A percentile compares a stretch with the other conserved stretches of the same genome.
phyloP scores from a whole-genome alignment of 1,140 invertebrate species.

The Scaptomyza montana region DNA sequence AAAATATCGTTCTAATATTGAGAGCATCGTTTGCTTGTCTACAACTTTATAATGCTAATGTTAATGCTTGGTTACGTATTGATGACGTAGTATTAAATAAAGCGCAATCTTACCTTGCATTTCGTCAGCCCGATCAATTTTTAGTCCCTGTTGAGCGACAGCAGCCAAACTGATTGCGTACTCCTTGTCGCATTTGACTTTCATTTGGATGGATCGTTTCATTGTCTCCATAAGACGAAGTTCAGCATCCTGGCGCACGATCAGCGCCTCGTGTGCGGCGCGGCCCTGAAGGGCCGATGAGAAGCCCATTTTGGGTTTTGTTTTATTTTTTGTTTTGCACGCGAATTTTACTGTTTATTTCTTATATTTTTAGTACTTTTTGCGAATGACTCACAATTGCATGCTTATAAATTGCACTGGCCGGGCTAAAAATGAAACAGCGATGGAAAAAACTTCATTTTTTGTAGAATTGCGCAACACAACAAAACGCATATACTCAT shows the following conservation, averaged over 20 bases:
- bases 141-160: conserved; percentile 91
- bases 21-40: too few relatives aligned
- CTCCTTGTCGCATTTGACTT: conserved; percentile 95
- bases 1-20: too few relatives aligned
- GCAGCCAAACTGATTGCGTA: conserved; percentile 92
- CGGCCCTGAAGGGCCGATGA: conserved; percentile 92
- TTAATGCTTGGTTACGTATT: too few relatives aligned
- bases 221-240: conserved; percentile 94
- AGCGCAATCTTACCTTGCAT: conserved; percentile 86
- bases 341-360: conserved; percentile 37
- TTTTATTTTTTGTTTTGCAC: conserved; percentile 11
- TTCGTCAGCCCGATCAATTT: conserved; percentile 92
- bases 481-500: conserved; percentile 3
- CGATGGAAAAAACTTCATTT: conserved; percentile 33
- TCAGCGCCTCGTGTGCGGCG: conserved; percentile 92
- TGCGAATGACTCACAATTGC: conserved; percentile 38
- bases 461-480: conserved; percentile 45
- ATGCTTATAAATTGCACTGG: conserved; percentile 8
- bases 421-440: conserved; percentile 33
- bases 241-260: conserved; percentile 95
- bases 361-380: conserved; percentile 29
- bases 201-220: conserved; percentile 91
- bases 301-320: conserved; percentile 89
- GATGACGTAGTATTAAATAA: too few relatives aligned
- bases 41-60: too few relatives aligned